Percentiles rank a stretch among this genome's conserved stretches.
These are phyloP conservation scores for Tachycineta bicolor DNA, from an alignment of 2,113 vertebrate species.

Conservation along the genomic window DNA sequence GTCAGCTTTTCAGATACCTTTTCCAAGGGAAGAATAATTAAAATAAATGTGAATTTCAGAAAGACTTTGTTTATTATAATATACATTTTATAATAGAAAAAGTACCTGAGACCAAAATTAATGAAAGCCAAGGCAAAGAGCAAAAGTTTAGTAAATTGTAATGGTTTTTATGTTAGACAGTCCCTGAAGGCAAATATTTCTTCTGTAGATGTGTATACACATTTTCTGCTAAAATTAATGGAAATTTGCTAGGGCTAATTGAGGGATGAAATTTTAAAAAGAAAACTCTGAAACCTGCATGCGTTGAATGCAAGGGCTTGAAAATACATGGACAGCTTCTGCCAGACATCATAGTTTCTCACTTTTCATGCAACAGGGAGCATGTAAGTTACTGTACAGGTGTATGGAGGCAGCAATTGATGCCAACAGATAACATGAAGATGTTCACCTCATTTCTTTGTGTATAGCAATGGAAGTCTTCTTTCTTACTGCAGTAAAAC, in stretches of 20 bases:
- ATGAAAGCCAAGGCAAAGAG: neutral
- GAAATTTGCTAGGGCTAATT: neutral
- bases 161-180: neutral
- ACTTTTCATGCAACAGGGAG: neutral
- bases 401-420: neutral
- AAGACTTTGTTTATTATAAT: neutral
- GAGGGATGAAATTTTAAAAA: neutral
- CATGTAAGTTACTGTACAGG: fast-evolving
- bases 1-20: neutral
- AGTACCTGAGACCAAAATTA: neutral
- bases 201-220: neutral
- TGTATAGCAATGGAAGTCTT: neutral
- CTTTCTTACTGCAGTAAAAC: neutral
- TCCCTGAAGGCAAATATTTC: neutral
- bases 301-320: neutral
- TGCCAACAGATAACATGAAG: neutral
- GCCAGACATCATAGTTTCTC: neutral
- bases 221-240: neutral
- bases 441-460: neutral
- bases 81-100: neutral
- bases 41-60: neutral
- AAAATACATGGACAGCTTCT: neutral
- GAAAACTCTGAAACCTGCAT: neutral
- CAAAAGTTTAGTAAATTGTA: neutral
- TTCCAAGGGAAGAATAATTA: neutral